phyloP scores from a whole-genome alignment of 2,888 invertebrate species.

The Chloroclysta siterata region DNA sequence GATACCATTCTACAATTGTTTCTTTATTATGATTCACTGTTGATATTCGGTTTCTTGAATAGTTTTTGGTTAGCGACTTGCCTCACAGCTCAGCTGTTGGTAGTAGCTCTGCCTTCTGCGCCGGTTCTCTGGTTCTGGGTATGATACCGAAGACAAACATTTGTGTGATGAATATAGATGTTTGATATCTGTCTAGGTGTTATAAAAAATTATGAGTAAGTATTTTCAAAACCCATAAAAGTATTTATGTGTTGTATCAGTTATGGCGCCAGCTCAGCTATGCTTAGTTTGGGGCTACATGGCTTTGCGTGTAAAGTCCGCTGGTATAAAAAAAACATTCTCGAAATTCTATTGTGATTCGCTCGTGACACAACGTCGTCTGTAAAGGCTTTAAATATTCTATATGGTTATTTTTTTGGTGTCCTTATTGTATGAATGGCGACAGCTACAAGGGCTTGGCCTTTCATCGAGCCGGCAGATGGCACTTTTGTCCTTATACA shows the following conservation, averaged over 20 bases:
- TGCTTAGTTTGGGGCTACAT: too few relatives aligned
- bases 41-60: conserved; percentile 51
- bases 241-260: too few relatives aligned
- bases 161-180: too few relatives aligned
- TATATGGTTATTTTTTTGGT: conserved; percentile 52
- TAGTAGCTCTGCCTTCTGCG: too few relatives aligned
- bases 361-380: conserved; percentile 44
- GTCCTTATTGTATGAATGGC: conserved; percentile 58
- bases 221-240: too few relatives aligned
- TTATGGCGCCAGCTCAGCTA: too few relatives aligned
- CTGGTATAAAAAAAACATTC: conserved; percentile 21
- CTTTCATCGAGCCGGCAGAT: conserved; percentile 57
- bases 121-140: too few relatives aligned
- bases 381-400: conserved; percentile 46
- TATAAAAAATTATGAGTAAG: too few relatives aligned
- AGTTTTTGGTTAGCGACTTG: conserved; percentile 19
- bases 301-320: too few relatives aligned
- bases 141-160: too few relatives aligned
- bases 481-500: conserved; percentile 48
- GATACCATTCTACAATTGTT: conserved; percentile 74
- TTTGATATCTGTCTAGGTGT: too few relatives aligned
- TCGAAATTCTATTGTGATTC: conserved; percentile 37
- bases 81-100: too few relatives aligned
- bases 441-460: conserved; percentile 60
- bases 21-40: conserved; percentile 68